Evolutionary conservation across 2,113 vertebrate genomes (phyloP), one percentile per base, ranked within the genome.

Genomic region (Noturus placidus): DNA sequence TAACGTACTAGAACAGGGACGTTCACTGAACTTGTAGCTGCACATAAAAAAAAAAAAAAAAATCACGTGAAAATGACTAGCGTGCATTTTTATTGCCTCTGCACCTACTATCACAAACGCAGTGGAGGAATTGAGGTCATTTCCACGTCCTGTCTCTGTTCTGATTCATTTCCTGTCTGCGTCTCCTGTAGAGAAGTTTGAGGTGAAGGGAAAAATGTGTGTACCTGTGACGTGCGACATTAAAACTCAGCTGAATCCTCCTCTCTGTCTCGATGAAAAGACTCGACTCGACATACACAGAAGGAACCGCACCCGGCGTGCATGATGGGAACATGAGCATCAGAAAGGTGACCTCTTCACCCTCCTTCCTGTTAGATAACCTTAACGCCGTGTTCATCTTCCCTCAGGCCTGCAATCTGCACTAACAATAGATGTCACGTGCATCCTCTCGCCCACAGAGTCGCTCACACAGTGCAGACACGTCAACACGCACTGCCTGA

Each of bases 131-230:
- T 38, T 70, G 35, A 42, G 79, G 25, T 74, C 81, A 76, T 56
- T 86, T 87, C 38, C 77, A 77, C 87, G 59, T 90, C 85, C 90
- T 88, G 65, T 88, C 87, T 87, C 88, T 83, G 35, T 65, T 84
- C 88, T 79, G 70, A 90, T 25, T 80, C 76, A 82, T 85, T 88
- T 90, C 88, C 90, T 91, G 65, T 72, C 22, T 25, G 20, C 30
- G 42, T 67, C 38, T 72, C 76, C n/a, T 78, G 80, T 52, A n/a
- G 57, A 38, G 52, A 54, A 17, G 2, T 22, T 84, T 74, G 79
- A 76, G 27, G 22, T 4, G 50, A 54, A 54, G 50, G 54, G 5
- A 30, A 50, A 30, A 77, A 77, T 25, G 14, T 30, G 42, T 50
- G 42, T 27, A 30, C 27, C n/a, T 9, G 14, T 54, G 50, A 78